phyloP scores from a whole-genome alignment of 2,113 vertebrate genomes.

The Anoura caudifer region DNA sequence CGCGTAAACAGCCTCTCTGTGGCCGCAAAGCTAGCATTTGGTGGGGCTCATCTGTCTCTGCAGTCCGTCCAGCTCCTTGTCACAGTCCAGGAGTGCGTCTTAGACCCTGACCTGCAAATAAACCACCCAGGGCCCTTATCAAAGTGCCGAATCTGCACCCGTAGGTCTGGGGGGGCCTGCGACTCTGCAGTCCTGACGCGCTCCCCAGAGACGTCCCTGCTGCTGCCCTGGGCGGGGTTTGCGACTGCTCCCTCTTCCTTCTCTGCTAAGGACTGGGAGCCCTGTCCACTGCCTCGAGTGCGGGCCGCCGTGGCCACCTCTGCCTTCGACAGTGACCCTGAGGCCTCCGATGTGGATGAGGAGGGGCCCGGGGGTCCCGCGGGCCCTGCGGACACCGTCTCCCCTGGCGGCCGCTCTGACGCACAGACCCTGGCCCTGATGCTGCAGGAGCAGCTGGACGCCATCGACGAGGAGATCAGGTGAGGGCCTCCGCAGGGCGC shows the following conservation, averaged over 20 bases:
- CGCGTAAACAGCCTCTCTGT: neutral
- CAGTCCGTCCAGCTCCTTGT: neutral
- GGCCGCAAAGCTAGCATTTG: neutral
- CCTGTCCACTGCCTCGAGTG: slow-evolving; percentile 79
- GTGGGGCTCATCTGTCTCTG: neutral
- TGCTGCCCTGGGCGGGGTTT: neutral
- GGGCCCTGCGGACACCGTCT: slow-evolving; percentile 89
- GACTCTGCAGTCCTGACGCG: neutral
- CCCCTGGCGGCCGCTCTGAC: slow-evolving; percentile 93
- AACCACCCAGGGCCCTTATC: neutral
- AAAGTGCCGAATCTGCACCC: neutral
- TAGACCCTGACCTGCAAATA: neutral
- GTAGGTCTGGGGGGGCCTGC: neutral
- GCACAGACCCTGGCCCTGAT: slow-evolving; percentile 97
- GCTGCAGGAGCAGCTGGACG: slow-evolving; percentile 97
- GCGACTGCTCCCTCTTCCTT: neutral
- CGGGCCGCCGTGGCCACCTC: slow-evolving; percentile 87
- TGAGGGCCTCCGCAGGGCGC: slow-evolving; percentile 31
- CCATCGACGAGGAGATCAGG: slow-evolving; percentile 98
- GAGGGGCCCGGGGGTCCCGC: slow-evolving; percentile 85
- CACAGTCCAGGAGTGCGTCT: neutral
- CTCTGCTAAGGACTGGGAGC: slow-evolving; percentile 89
- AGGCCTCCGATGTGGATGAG: slow-evolving; percentile 93
- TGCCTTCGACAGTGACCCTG: slow-evolving; percentile 90
- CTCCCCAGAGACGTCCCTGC: neutral